Conservation (phyloP, 2,113 vertebrate genomes). For the Macquaria australasica region DNA sequence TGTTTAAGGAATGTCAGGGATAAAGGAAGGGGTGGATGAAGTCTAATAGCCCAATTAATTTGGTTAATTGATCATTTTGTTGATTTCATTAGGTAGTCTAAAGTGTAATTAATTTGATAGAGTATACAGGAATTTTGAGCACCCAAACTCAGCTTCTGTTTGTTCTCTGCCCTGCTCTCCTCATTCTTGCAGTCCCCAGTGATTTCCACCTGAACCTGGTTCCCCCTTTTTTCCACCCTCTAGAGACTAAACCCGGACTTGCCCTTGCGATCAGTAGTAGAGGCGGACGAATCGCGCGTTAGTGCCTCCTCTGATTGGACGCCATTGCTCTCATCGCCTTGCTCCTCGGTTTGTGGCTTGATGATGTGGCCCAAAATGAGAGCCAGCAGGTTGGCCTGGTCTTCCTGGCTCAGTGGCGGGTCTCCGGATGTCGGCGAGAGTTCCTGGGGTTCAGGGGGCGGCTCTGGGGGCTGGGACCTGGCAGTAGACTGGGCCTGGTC, state of each 20-base stretch:
- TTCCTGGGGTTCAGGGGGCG: slow-evolving; percentile 84
- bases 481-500: slow-evolving; percentile 73
- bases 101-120: slow-evolving; percentile 36
- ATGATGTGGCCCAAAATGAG: slow-evolving; percentile 95
- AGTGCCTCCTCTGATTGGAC: slow-evolving; percentile 89
- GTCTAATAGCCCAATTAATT: slow-evolving; percentile 47
- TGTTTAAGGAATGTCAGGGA: slow-evolving; percentile 37
- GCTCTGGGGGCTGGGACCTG: slow-evolving; percentile 78
- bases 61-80: slow-evolving; percentile 30
- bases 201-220: slow-evolving; percentile 48
- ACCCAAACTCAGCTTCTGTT: slow-evolving; percentile 29
- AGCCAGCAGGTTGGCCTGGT: slow-evolving; percentile 93
- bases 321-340: slow-evolving; percentile 93
- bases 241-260: slow-evolving; percentile 87
- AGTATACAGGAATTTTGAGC: slow-evolving; percentile 39
- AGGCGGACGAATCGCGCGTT: slow-evolving; percentile 77
- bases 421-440: slow-evolving; percentile 65
- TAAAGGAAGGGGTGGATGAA: not conserved
- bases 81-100: slow-evolving; percentile 48
- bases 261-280: slow-evolving; percentile 87
- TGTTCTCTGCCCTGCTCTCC: slow-evolving; percentile 49
- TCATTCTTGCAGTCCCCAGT: slow-evolving; percentile 33
- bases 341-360: slow-evolving; percentile 90
- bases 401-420: slow-evolving; percentile 88
- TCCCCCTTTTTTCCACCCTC: slow-evolving; percentile 41